Conservation (phyloP, 1,140 invertebrate species). For the Magallana gigas region DNA sequence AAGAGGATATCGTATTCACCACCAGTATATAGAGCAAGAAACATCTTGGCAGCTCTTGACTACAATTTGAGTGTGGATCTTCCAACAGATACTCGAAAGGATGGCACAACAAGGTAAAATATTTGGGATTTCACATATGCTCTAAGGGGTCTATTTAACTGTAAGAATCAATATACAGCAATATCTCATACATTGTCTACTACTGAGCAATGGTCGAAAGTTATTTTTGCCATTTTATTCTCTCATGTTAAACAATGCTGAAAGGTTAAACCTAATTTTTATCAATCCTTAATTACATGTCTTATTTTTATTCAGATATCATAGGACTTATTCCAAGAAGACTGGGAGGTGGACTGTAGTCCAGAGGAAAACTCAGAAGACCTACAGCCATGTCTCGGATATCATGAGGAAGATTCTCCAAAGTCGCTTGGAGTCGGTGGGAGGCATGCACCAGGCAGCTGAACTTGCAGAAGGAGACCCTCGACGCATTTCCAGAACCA, state of each 20-base stretch:
- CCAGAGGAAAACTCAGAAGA: neutral
- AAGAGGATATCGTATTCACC: slow-evolving; percentile 33
- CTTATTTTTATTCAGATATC: slow-evolving; percentile 1
- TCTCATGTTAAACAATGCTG: too few species aligned
- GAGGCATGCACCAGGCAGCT: neutral
- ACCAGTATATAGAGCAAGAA: slow-evolving; percentile 39
- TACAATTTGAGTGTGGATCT: slow-evolving; percentile 26
- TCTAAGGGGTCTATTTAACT: neutral
- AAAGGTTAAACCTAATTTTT: too few species aligned
- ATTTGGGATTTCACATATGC: too few species aligned
- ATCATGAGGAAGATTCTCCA: neutral
- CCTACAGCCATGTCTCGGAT: neutral
- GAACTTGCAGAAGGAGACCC: neutral
- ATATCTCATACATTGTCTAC: too few species aligned
- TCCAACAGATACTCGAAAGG: neutral
- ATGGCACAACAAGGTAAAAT: slow-evolving; percentile 24
- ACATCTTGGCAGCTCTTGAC: slow-evolving; percentile 36
- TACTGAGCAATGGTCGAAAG: too few species aligned
- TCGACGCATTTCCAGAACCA: neutral
- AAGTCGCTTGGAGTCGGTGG: neutral
- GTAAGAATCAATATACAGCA: too few species aligned
- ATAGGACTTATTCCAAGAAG: slow-evolving; percentile 38
- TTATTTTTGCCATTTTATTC: too few species aligned
- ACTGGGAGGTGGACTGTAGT: slow-evolving; percentile 18
- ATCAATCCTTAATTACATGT: neutral